phyloP scores from a whole-genome alignment of 2,888 invertebrate genomes.

The Agriopis aurantiaria region DNA sequence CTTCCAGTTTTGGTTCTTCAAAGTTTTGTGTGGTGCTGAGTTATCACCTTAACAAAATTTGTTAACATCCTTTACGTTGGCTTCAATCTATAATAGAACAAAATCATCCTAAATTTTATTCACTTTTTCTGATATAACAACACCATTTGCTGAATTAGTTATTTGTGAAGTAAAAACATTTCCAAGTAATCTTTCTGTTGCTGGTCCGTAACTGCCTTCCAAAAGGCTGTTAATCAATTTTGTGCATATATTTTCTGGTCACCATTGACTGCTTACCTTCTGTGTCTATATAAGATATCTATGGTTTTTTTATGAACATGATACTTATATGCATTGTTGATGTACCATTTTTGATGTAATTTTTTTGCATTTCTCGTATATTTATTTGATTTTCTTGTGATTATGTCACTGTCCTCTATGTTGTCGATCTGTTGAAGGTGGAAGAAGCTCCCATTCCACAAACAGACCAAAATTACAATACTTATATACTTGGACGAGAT shows the following conservation, averaged over 20 bases:
- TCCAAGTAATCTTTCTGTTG: slow-evolving; percentile 9
- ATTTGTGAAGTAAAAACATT: neutral
- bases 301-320: slow-evolving; percentile 40
- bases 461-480: slow-evolving; percentile 55
- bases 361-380: slow-evolving; percentile 59
- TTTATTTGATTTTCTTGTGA: slow-evolving; percentile 60
- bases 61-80: slow-evolving; percentile 27
- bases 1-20: too few species aligned
- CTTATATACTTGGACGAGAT: slow-evolving; percentile 50
- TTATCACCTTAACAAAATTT: slow-evolving; percentile 14
- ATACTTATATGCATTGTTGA: slow-evolving; percentile 46
- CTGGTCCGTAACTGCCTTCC: slow-evolving; percentile 20
- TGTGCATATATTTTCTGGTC: slow-evolving; percentile 18
- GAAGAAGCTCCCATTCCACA: slow-evolving; percentile 59
- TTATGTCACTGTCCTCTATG: slow-evolving; percentile 68
- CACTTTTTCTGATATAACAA: neutral
- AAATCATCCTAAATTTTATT: neutral
- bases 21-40: too few species aligned
- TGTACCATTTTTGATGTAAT: slow-evolving; percentile 54
- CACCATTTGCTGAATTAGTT: neutral
- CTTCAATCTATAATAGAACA: slow-evolving; percentile 28
- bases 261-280: slow-evolving; percentile 16
- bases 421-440: slow-evolving; percentile 84
- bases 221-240: slow-evolving; percentile 35
- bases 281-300: slow-evolving; percentile 30